These are phyloP conservation scores for Anastatus disparis DNA, from an alignment of 1,140 invertebrate genomes.

Conservation along the genomic window DNA sequence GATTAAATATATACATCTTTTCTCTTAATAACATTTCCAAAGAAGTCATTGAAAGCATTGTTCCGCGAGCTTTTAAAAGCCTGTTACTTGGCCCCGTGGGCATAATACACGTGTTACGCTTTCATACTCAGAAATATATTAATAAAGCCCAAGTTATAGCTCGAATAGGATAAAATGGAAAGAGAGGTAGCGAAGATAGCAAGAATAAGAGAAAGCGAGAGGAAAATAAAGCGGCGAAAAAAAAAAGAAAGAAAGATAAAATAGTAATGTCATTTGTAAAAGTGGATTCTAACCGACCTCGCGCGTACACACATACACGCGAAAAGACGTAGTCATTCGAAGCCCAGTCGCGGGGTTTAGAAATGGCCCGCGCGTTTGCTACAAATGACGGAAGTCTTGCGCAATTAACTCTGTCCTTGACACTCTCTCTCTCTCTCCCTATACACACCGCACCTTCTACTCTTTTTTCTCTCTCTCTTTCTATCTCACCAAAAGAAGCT, in stretches of 20 bases:
- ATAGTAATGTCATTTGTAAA: slow-evolving; percentile 20
- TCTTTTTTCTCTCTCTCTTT: too few species aligned
- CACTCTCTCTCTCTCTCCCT: slow-evolving; percentile 8
- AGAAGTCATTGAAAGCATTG: too few species aligned
- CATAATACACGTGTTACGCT: too few species aligned
- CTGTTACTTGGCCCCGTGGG: too few species aligned
- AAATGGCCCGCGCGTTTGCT: slow-evolving; percentile 4
- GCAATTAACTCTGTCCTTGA: slow-evolving; percentile 37
- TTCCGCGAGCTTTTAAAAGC: too few species aligned
- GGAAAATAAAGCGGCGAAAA: too few species aligned
- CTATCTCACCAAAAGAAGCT: slow-evolving; percentile 1
- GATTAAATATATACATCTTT: too few species aligned
- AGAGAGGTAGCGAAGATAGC: background rate
- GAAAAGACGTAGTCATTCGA: too few species aligned
- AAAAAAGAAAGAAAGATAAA: slow-evolving; percentile 1
- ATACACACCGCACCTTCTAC: too few species aligned
- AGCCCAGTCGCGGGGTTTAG: background rate
- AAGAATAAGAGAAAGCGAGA: background rate
- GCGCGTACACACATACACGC: background rate
- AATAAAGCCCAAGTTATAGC: background rate
- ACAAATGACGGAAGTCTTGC: slow-evolving; percentile 33
- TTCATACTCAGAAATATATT: background rate
- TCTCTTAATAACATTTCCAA: too few species aligned
- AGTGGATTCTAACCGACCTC: slow-evolving; percentile 14
- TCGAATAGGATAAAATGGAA: background rate